Percentiles rank a stretch among this genome's conserved stretches.
Evolutionary conservation across 2,113 vertebrate genomes (phyloP).

Genomic region (Nesogale talazaci): DNA sequence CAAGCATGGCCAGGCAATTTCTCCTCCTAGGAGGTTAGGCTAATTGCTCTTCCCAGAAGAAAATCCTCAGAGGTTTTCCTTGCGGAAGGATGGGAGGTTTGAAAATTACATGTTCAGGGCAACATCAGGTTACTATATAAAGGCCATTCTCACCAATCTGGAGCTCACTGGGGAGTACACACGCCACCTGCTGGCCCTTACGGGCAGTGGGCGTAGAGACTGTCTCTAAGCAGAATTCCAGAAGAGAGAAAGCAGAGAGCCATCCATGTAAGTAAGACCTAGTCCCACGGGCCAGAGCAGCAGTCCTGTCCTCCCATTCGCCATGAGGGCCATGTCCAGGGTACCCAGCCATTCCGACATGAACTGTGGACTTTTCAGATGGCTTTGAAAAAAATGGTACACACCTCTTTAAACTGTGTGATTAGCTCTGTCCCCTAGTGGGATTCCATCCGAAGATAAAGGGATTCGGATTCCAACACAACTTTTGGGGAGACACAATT

Average conservation of each 20-base stretch:
- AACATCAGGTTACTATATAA: constrained; percentile 60
- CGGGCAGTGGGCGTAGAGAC: background rate
- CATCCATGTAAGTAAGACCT: fast-evolving
- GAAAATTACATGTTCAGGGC: constrained; percentile 72
- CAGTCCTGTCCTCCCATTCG: background rate
- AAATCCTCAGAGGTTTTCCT: constrained; percentile 79
- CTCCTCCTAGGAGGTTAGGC: constrained; percentile 76
- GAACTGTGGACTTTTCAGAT: background rate
- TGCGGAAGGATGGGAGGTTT: constrained; percentile 71
- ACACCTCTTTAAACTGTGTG: background rate
- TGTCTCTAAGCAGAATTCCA: background rate
- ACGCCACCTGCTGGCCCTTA: constrained; percentile 49
- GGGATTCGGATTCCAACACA: too few species aligned
- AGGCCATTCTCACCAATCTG: background rate
- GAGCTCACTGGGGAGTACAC: background rate
- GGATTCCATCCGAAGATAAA: too few species aligned
- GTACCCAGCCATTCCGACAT: background rate
- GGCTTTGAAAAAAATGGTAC: background rate
- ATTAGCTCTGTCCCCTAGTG: too few species aligned
- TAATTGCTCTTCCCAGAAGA: constrained; percentile 82
- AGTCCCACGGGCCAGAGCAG: background rate
- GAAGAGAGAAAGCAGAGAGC: background rate
- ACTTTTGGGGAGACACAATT: too few species aligned
- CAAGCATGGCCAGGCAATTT: constrained; percentile 67
- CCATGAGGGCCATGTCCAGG: background rate